A percentile compares a stretch with the other conserved stretches of the same genome.
phyloP scores from a whole-genome alignment of 2,797 vertebrate species.

The Esox masquinongy region DNA sequence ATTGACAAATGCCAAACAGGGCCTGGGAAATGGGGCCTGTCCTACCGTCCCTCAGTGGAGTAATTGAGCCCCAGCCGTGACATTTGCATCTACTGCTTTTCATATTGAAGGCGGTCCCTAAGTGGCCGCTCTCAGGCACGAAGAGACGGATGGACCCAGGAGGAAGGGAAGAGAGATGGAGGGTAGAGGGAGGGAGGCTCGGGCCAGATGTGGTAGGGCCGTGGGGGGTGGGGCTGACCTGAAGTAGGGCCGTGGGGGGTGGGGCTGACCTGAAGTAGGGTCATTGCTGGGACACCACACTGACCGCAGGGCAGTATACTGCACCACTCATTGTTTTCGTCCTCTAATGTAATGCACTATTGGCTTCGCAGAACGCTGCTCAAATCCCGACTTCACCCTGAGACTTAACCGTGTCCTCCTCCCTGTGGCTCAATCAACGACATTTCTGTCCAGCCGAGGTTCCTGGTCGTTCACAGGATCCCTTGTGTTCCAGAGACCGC shows the following conservation, averaged over 20 bases:
- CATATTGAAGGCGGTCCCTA: not conserved
- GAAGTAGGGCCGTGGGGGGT: no score
- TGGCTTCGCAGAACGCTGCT: not conserved
- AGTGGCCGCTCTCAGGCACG: not conserved
- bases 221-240: no score
- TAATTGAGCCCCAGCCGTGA: not conserved
- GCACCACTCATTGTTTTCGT: not conserved
- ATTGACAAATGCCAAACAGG: not conserved
- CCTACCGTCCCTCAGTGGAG: not conserved
- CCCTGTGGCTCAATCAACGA: not conserved
- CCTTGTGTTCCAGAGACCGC: constrained; percentile 18
- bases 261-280: not conserved
- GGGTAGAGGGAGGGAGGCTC: not conserved
- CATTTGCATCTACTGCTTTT: not conserved
- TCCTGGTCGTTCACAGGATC: not conserved
- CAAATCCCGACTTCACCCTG: not conserved
- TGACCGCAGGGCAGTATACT: not conserved
- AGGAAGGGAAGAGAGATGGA: not conserved
- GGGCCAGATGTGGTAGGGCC: not conserved
- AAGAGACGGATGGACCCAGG: not conserved
- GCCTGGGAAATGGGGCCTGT: not conserved
- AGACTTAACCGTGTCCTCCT: not conserved
- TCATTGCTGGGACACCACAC: not conserved
- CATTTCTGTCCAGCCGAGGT: not conserved
- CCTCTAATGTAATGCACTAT: not conserved